Percentiles rank a stretch among this genome's conserved stretches.
These are phyloP conservation scores for Polydrusus tereticollis DNA, from an alignment of 2,888 invertebrate species.

Conservation along the genomic window DNA sequence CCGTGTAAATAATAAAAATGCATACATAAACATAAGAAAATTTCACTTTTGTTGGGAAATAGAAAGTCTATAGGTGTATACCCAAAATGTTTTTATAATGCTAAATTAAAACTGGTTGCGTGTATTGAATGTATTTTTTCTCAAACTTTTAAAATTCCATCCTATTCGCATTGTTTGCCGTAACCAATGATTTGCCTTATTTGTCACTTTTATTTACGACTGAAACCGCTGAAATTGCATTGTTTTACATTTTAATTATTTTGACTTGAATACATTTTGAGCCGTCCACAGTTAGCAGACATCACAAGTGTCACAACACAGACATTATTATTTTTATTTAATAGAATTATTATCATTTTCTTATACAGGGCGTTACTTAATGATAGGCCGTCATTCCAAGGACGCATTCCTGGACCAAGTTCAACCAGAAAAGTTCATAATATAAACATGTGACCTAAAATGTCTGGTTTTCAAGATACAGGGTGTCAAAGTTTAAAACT, in stretches of 20 bases:
- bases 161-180: conserved; percentile 14
- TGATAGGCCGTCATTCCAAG: no score
- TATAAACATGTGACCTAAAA: no score
- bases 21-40: conserved; percentile 47
- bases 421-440: no score
- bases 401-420: no score
- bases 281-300: background rate
- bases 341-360: no score
- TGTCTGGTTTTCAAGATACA: no score
- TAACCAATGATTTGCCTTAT: conserved; percentile 13
- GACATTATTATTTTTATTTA: background rate
- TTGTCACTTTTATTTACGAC: conserved; percentile 22
- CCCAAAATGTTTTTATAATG: conserved; percentile 23
- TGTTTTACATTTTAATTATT: background rate
- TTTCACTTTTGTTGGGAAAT: conserved; percentile 59
- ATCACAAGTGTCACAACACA: background rate
- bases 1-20: conserved; percentile 23
- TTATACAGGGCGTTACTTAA: no score
- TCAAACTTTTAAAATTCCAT: conserved; percentile 21
- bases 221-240: conserved; percentile 3
- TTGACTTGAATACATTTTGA: conserved; percentile 11
- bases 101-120: conserved; percentile 9
- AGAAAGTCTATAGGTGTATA: conserved; percentile 51
- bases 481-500: no score
- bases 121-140: conserved; percentile 21